Evolutionary conservation across 2,797 vertebrate genomes (phyloP).

Genomic region (Botia almorhae): DNA sequence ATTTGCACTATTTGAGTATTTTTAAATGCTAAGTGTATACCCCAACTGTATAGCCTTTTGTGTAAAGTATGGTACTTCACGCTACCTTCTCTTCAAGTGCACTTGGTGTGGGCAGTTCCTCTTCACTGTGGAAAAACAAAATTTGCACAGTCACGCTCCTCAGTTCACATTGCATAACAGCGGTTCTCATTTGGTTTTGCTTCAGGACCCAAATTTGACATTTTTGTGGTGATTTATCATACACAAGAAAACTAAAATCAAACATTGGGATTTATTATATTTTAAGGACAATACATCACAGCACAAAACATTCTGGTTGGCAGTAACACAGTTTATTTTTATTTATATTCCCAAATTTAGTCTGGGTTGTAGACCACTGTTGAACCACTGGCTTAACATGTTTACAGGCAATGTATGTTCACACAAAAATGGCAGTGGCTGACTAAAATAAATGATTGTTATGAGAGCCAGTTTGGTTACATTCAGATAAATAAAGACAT

Average conservation of each 20-base stretch:
- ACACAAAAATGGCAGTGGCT: no score
- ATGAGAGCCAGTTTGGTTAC: no score
- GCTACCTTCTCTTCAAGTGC: constrained; percentile 86
- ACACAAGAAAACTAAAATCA: background rate
- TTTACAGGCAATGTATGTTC: no score
- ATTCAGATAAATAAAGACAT: background rate
- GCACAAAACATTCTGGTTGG: no score
- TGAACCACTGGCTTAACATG: no score
- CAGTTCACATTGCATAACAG: background rate
- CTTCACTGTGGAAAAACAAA: constrained; percentile 76
- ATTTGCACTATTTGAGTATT: background rate
- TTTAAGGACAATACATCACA: no score
- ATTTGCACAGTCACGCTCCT: background rate
- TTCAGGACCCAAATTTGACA: background rate
- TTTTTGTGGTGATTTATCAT: background rate
- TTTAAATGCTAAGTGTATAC: background rate
- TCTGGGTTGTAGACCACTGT: no score
- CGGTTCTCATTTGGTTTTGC: background rate
- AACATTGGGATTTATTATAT: no score
- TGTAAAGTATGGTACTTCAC: background rate
- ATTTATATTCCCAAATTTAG: no score
- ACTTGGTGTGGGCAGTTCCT: constrained; percentile 85
- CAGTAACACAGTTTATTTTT: no score
- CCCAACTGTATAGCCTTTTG: background rate
- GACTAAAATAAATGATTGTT: no score